Percentiles rank a stretch among this genome's conserved stretches.
These are phyloP conservation scores for Catocala sponsa DNA, from an alignment of 2,888 invertebrate species.

Conservation along the genomic window DNA sequence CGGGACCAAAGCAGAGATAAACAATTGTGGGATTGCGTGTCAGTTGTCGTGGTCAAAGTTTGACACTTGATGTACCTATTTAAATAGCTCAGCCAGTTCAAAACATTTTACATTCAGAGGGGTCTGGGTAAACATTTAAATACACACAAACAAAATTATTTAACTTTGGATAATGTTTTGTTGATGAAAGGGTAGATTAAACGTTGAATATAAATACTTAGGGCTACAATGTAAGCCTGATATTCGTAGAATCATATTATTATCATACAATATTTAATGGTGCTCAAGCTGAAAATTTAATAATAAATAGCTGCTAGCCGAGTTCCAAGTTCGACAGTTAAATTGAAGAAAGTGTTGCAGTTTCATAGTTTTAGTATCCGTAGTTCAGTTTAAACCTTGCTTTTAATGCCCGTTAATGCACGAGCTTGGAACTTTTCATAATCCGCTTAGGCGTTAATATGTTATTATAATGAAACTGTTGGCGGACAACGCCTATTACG, in stretches of 20 bases:
- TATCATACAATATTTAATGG: constrained; percentile 20
- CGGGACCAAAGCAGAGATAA: constrained; percentile 13
- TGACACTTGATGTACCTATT: constrained; percentile 34
- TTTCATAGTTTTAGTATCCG: constrained; percentile 39
- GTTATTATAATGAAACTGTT: constrained; percentile 50
- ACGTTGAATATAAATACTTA: constrained; percentile 1
- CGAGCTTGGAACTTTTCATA: constrained; percentile 43
- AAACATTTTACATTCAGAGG: constrained; percentile 43
- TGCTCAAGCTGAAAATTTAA: constrained; percentile 22
- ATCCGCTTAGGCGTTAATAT: constrained; percentile 46
- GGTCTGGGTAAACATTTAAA: constrained; percentile 23
- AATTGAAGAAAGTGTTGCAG: constrained; percentile 43
- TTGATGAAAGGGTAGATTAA: constrained; percentile 22
- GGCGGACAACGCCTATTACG: constrained; percentile 34
- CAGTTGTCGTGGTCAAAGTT: constrained; percentile 27
- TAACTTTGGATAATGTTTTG: constrained; percentile 33
- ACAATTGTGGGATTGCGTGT: constrained; percentile 15
- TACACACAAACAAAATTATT: constrained; percentile 33
- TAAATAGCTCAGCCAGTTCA: constrained; percentile 35
- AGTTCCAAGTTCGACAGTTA: constrained; percentile 40
- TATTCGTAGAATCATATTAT: constrained; percentile 18
- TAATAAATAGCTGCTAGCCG: constrained; percentile 18
- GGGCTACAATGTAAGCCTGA: constrained; percentile 3
- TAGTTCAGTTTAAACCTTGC: constrained; percentile 26
- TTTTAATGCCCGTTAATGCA: constrained; percentile 31